phyloP scores from a whole-genome alignment of 2,888 invertebrate species.

The Agrilus mali region DNA sequence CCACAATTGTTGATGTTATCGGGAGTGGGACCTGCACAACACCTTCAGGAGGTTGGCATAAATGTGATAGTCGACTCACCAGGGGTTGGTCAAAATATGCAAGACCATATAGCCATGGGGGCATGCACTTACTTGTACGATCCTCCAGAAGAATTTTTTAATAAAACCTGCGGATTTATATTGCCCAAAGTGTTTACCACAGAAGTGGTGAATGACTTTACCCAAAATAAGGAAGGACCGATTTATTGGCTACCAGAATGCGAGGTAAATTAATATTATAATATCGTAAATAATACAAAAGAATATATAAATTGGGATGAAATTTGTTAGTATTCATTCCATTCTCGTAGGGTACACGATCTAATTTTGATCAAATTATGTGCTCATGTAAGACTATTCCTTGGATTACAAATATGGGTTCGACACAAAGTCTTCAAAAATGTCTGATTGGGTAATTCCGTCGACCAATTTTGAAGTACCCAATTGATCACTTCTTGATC shows the following conservation, averaged over 20 bases:
- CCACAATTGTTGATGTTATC: constrained; percentile 81
- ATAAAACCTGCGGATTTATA: constrained; percentile 46
- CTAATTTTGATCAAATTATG: too few relatives aligned
- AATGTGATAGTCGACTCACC: constrained; percentile 46
- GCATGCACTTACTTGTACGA: constrained; percentile 63
- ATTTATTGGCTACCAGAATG: constrained; percentile 65
- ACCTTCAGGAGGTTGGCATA: constrained; percentile 48
- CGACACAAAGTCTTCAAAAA: too few relatives aligned
- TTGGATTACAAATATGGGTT: too few relatives aligned
- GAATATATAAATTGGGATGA: too few relatives aligned
- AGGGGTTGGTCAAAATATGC: constrained; percentile 70
- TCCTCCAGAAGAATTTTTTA: constrained; percentile 37
- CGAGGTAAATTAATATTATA: constrained; percentile 39
- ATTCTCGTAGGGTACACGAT: too few relatives aligned
- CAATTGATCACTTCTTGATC: too few relatives aligned
- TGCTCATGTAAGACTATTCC: too few relatives aligned
- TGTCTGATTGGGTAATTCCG: too few relatives aligned
- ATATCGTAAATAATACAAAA: too few relatives aligned
- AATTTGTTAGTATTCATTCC: too few relatives aligned
- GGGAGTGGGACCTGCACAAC: constrained; percentile 59
- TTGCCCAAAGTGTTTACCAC: constrained; percentile 50
- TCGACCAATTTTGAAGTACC: too few relatives aligned
- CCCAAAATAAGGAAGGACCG: constrained; percentile 46
- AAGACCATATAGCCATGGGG: constrained; percentile 73
- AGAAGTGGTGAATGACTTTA: constrained; percentile 49